Evolutionary conservation across 2,888 invertebrate genomes (phyloP).

Genomic region (Lepidonotus clava): DNA sequence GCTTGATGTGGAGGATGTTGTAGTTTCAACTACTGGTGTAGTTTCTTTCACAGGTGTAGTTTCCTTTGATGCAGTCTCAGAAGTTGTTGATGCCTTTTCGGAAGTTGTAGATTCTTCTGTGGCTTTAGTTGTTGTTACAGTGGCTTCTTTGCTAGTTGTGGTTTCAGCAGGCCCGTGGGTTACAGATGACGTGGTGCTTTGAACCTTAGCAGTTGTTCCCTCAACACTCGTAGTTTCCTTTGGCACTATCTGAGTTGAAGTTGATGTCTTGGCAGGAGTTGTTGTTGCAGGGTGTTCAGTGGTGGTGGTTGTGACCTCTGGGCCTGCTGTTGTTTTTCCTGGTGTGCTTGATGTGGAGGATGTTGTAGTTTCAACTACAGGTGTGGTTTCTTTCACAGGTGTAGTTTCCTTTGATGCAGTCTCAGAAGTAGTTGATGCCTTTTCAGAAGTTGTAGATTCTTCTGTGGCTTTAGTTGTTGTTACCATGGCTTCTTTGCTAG

Average conservation of each 20-base stretch:
- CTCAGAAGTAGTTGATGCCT: not conserved
- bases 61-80: too few species aligned
- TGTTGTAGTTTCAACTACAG: too few species aligned
- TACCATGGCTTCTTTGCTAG: not conserved
- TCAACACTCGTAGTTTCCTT: not conserved
- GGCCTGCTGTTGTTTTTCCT: not conserved
- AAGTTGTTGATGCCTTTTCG: not conserved
- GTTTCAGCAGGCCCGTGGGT: too few species aligned
- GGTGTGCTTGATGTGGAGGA: not conserved
- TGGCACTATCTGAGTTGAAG: not conserved
- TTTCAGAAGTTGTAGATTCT: not conserved
- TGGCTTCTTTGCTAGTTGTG: not conserved
- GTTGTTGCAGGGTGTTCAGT: not conserved
- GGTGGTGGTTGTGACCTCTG: not conserved
- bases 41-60: too few species aligned
- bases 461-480: not conserved
- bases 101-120: not conserved
- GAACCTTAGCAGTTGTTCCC: not conserved
- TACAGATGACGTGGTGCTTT: too few species aligned
- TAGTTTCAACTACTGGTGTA: too few species aligned
- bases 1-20: not conserved
- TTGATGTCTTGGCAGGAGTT: not conserved
- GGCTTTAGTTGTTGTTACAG: not conserved
- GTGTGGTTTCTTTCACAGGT: not conserved
- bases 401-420: not conserved